Evolutionary conservation across 2,888 invertebrate species (phyloP).

Genomic region (Drosophila emarginata): DNA sequence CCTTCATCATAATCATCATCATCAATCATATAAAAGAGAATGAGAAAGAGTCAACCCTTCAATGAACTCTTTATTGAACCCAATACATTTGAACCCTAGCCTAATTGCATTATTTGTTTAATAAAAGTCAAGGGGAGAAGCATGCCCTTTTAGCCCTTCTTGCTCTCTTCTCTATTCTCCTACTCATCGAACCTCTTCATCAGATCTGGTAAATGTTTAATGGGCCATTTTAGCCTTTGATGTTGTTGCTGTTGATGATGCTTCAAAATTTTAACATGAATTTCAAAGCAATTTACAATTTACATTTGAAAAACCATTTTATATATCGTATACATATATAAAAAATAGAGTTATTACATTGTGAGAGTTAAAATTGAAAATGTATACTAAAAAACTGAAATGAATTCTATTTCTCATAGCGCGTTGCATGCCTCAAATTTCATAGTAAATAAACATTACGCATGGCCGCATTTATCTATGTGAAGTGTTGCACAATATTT

Average conservation of each 20-base stretch:
- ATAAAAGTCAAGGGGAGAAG: constrained; percentile 69
- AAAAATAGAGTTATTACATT: constrained; percentile 55
- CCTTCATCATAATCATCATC: constrained; percentile 45
- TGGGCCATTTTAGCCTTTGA: constrained; percentile 55
- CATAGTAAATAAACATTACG: constrained; percentile 71
- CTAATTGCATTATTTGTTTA: constrained; percentile 70
- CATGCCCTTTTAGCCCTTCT: constrained; percentile 16
- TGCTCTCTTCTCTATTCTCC: too few species aligned
- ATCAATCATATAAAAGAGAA: constrained; percentile 56
- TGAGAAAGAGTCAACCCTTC: not conserved
- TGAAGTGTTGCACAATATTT: constrained; percentile 56
- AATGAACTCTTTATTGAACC: constrained; percentile 9
- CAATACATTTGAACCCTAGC: constrained; percentile 18
- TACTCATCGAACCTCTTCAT: not conserved
- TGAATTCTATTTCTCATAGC: constrained; percentile 56
- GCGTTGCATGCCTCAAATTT: constrained; percentile 58
- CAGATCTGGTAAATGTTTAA: constrained; percentile 58
- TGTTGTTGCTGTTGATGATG: constrained; percentile 36
- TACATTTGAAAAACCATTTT: constrained; percentile 41
- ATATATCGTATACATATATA: too few species aligned
- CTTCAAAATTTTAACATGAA: constrained; percentile 29
- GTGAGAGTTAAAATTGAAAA: constrained; percentile 8
- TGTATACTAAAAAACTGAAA: not conserved
- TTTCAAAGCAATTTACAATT: constrained; percentile 46
- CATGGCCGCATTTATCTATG: constrained; percentile 46